Evolutionary conservation across 2,113 vertebrate genomes (phyloP), one percentile per base, ranked within the genome.

Genomic region (Grammomys dolichurus): DNA sequence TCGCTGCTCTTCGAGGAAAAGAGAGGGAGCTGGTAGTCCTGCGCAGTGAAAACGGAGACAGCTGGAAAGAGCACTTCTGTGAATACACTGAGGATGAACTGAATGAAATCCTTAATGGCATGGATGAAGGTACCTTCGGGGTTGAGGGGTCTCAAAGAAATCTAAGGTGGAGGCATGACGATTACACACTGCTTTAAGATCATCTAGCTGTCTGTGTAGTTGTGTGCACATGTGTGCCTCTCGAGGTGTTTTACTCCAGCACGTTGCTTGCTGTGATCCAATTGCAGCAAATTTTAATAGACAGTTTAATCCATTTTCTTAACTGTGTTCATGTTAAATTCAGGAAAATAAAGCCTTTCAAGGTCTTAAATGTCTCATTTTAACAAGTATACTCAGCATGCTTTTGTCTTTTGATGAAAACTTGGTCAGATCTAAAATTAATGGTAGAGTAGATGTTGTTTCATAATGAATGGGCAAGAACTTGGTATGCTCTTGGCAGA

Each of bases 11-110:
- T 78, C 99, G 99, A 84, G 99, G 99, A 56, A 99, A 99, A 67
- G 99, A 99, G 98, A 97, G 99, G 56, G 99, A 99, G 93, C 98
- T 99, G 98, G 99, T 99, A 97, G 99, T 99, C 92, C 98, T 99
- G 97, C 99, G 99, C 97, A 99, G 99, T 0, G 99, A 99, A 98
- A 99, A 99, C 0, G 99, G 99, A 48, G 99, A 99, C 98, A 99
- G 98, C 98, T 99, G 99, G 99, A 99, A 99, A 97, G 99, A 99
- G 96, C 99, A 99, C 95, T 99, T 99, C 97, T 99, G 99, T 90
- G 99, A 99, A 96, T 99, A 99, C 98, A 99, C 99, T 0, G 99
- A 99, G 86, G 99, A 99, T 58, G 99, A 99, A 20, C 98, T 99
- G 84, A 99, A 99, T 16, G 99, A 99, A 98, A 99, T 99, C 93